phyloP scores from a whole-genome alignment of 92 coral and sea anemone species.

The Parazoanthus darwini region DNA sequence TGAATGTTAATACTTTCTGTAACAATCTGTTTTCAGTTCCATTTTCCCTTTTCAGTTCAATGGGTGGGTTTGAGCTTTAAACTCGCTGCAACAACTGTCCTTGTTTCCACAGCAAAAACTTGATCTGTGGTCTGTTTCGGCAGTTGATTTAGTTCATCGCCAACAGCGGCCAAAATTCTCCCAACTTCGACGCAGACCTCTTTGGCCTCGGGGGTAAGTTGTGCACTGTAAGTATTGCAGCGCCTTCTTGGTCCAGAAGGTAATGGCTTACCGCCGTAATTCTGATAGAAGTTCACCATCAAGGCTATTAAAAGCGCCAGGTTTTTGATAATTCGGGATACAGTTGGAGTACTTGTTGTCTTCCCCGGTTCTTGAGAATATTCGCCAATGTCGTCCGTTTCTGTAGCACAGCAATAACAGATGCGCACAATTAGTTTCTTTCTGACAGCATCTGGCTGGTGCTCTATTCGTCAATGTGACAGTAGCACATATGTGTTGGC shows the following conservation, averaged over 20 bases:
- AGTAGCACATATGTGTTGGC: neutral
- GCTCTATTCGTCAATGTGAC: neutral
- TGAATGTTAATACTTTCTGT: neutral
- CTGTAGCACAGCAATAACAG: conserved; percentile 14
- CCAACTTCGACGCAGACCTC: conserved; percentile 77
- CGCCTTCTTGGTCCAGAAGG: conserved; percentile 2
- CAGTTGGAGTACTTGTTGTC: too few species aligned
- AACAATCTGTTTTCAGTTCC: conserved; percentile 8
- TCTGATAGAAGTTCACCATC: conserved; percentile 33
- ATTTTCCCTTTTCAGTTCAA: conserved; percentile 19
- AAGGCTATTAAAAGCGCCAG: neutral
- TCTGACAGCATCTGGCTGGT: neutral
- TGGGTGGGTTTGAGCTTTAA: conserved; percentile 13
- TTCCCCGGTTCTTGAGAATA: conserved; percentile 9
- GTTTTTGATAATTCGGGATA: neutral
- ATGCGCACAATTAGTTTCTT: conserved; percentile 16
- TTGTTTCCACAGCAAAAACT: conserved; percentile 2
- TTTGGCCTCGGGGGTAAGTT: conserved; percentile 52
- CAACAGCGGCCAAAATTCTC: conserved; percentile 76
- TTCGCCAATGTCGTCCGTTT: neutral
- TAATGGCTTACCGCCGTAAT: conserved; percentile 17
- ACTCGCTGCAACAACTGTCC: conserved; percentile 22
- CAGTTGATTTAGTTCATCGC: conserved; percentile 67
- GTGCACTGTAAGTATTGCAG: neutral
- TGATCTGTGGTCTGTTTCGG: conserved; percentile 15